phyloP scores from a whole-genome alignment of 2,113 vertebrate species.

The Etheostoma cragini region DNA sequence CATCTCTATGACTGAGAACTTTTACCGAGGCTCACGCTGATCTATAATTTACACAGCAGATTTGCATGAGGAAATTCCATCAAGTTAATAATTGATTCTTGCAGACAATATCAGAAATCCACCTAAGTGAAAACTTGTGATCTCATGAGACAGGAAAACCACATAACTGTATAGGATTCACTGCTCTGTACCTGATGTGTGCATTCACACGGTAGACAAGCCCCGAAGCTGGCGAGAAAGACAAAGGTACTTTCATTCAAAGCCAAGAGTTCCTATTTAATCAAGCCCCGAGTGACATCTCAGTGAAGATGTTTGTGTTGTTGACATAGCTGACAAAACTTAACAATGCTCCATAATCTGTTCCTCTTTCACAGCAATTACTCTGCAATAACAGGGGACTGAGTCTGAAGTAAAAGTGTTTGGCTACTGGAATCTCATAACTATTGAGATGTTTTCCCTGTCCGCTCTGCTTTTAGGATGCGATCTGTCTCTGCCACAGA shows the following conservation, averaged over 20 bases:
- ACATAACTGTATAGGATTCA: not conserved
- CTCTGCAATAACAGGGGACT: not conserved
- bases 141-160: not conserved
- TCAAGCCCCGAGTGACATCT: not conserved
- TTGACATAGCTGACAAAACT: not conserved
- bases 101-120: conserved; percentile 1
- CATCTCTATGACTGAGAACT: not conserved
- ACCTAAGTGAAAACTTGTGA: not conserved
- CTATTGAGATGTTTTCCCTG: not conserved
- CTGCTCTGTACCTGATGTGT: not conserved
- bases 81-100: conserved; percentile 40
- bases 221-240: not conserved
- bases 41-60: conserved; percentile 6
- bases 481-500: conserved; percentile 11
- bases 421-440: conserved; percentile 10
- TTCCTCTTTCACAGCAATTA: not conserved
- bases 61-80: conserved; percentile 14
- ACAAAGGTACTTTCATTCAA: not conserved
- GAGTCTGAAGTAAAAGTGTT: not conserved
- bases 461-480: not conserved
- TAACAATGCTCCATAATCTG: not conserved
- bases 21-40: not conserved
- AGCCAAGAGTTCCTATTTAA: conserved; percentile 13
- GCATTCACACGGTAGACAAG: not conserved
- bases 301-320: conserved; percentile 1